Base-by-base conservation (phyloP, 1,140 invertebrate genomes). In the Metopolophium dirhodum region DNA sequence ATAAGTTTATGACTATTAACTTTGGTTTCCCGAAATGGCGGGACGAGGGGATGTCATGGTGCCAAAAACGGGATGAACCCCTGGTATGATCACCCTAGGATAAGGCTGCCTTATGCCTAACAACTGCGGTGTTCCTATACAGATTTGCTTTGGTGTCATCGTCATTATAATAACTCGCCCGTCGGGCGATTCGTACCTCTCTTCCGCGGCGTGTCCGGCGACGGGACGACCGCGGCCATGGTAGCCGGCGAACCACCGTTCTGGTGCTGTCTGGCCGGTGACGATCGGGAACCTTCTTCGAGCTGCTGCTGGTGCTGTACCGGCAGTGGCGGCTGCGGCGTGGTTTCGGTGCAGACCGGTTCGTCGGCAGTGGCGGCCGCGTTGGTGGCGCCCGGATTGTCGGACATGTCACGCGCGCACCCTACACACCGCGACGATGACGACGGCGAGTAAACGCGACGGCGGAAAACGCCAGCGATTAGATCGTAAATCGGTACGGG, bases 131-230 rank as follows among this genome's bases (percentile, higher is more conserved):
- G 61, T 68, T 18, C 14, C 30, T 61, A 57, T 57, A 26, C 9
- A 61, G 26, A 30, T 26, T 11, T 30, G 9, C 11, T 18, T 11
- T 61, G 30, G 14, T 18, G 61, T n/a, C 51, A 54, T 54, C 51
- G 20, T 77, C 4, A 18, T 77, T 77, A n/a, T 7, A 7, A 77
- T 45, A 49, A 49, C 6, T 45, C 37, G 22, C 4, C 23, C 22
- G 51, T 6, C 45, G 4, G 22, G 3, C 41, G 37, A 18, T 14
- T 7, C 82, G n/a, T 85, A 93, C 91, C 91, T 93, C 82, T 93
- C 26, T 86, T 93, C 20, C 91, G 68, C 68, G 91, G 91, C 49
- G 91, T 86, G 35, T 93, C 82, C 47, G 91, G 91, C 37, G 91
- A 37, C 14, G 77, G 49, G 20, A 37, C 26, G 47, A 41, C 68